phyloP scores from a whole-genome alignment of 2,797 vertebrate species.

The Brotula barbata region DNA sequence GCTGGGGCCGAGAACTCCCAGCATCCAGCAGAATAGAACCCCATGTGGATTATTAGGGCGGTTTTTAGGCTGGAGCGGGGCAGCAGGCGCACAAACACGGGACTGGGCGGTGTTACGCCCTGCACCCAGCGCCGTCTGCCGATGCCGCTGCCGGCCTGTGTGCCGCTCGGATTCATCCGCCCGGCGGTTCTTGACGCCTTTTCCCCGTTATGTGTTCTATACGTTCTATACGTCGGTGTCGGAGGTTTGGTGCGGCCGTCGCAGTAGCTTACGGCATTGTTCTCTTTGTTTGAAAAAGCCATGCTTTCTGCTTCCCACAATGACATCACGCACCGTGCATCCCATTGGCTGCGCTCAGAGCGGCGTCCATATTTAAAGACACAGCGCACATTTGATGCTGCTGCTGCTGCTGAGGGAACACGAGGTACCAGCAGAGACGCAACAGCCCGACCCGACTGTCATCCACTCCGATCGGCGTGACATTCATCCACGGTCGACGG shows the following conservation, averaged over 20 bases:
- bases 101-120: slow-evolving; percentile 77
- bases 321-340: slow-evolving; percentile 89
- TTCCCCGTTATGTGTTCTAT: fast-evolving
- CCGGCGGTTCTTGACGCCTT: not conserved
- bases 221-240: not conserved
- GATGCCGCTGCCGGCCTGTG: slow-evolving; percentile 21
- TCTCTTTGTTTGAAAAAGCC: slow-evolving; percentile 98
- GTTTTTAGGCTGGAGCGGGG: slow-evolving; percentile 44
- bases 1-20: not conserved
- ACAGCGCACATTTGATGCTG: slow-evolving; percentile 63
- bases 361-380: slow-evolving; percentile 78
- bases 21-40: no score
- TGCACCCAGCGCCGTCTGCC: slow-evolving; percentile 64
- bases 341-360: slow-evolving; percentile 81
- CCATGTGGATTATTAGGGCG: slow-evolving; percentile 12
- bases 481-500: no score
- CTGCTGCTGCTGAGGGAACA: slow-evolving; percentile 16
- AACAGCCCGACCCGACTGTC: slow-evolving; percentile 13
- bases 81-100: slow-evolving; percentile 67
- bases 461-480: not conserved
- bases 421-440: slow-evolving; percentile 37
- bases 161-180: not conserved
- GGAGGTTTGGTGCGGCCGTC: slow-evolving; percentile 10
- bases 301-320: slow-evolving; percentile 88
- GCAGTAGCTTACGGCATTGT: slow-evolving; percentile 84